These are phyloP conservation scores for Anguilla obscura DNA, from an alignment of 2,797 vertebrate genomes.

Conservation along the genomic window DNA sequence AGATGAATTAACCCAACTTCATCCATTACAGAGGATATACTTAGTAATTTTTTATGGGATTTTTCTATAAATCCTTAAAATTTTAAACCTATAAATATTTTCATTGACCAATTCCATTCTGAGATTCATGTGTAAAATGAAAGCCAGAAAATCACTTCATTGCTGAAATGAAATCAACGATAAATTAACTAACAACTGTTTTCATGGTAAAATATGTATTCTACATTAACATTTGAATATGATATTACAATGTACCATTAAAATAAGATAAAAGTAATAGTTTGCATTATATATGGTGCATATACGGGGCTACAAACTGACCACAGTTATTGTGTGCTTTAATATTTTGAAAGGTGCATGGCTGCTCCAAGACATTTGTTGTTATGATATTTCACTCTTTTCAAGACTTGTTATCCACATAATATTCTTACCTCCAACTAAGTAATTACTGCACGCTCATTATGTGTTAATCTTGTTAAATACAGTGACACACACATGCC, in stretches of 20 bases:
- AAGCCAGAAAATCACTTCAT: constrained; percentile 22
- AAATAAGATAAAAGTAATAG: not conserved
- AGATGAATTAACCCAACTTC: constrained; percentile 23
- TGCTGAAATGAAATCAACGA: not conserved
- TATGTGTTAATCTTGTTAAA: not conserved
- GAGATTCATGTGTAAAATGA: constrained; percentile 12
- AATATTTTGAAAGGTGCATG: not conserved
- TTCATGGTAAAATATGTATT: not conserved
- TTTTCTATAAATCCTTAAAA: constrained; percentile 21
- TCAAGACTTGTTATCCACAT: not conserved
- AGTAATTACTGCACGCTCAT: not conserved
- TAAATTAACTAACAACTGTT: not conserved
- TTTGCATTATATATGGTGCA: no score
- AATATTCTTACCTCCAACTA: not conserved
- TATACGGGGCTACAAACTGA: no score
- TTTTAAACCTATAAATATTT: constrained; percentile 23
- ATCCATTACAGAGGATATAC: constrained; percentile 16
- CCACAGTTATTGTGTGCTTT: not conserved
- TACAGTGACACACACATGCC: not conserved
- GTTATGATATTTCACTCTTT: not conserved
- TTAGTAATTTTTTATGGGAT: constrained; percentile 6
- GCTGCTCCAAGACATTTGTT: not conserved
- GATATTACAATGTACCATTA: not conserved
- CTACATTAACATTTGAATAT: not conserved
- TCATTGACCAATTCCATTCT: constrained; percentile 6